Evolutionary conservation across 2,888 invertebrate species (phyloP), one percentile per base, ranked within the genome.

Genomic region (Leptopterna dolabrata): DNA sequence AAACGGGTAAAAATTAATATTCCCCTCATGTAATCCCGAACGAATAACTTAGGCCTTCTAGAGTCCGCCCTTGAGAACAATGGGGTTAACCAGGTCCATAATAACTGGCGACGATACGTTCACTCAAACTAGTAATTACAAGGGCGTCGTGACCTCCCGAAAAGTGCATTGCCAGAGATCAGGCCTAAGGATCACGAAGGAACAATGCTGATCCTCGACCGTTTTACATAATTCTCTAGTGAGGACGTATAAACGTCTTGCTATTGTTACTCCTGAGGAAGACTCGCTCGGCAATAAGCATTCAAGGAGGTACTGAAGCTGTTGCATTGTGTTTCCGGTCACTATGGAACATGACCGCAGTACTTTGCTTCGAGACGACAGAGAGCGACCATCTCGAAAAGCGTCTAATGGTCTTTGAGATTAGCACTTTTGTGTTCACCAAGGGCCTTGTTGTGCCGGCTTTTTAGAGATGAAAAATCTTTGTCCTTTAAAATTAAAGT

Each of bases 71-170:
- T 36, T 36, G 73, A 73, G 73, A 73, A 73, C 73, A 73, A 73
- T 36, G 41, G 36, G 36, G 73, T 73, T 73, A 63, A 63, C 63
- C 73, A 73, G 36, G 73, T 19, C 9, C 19, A 73, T 73, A 73
- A 73, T n/a, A 73, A 73, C 73, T 1, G n/a, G 19, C 36, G 36
- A 36, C n/a, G 16, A 30, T 73, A 41, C 30, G 36, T 73, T 73
- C 36, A 9, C 36, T 73, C 19, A 30, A 73, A 36, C 30, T 73
- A 36, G 73, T 19, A 73, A 73, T 73, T 73, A 73, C 36, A 30
- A 30, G 73, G 73, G 36, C 73, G 36, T 36, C 73, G 16, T 73
- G 73, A 73, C 36, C 73, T 73, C 73, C 73, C 36, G n/a, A 73
- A 73, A 73, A 73, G 73, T 6, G 36, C 41, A 14, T 30, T 36